Percentiles rank a stretch among this genome's conserved stretches.
phyloP scores from a whole-genome alignment of 2,888 invertebrate genomes.

The Caenorhabditis virilis region DNA sequence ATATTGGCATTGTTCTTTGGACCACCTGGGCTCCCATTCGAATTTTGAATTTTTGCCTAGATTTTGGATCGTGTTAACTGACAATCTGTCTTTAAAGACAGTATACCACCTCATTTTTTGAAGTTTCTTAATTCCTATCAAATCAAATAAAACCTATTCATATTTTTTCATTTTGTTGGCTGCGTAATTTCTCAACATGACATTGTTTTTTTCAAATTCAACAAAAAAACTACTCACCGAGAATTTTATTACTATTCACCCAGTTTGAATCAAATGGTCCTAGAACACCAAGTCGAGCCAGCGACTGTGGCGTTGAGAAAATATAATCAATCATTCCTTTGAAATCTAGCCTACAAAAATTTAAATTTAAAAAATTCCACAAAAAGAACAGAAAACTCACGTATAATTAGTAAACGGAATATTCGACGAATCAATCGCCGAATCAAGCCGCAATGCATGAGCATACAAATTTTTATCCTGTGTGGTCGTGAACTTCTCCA shows the following conservation, averaged over 20 bases:
- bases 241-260: slow-evolving; percentile 88
- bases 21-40: too few relatives aligned
- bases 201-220: neutral
- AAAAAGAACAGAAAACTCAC: slow-evolving; percentile 73
- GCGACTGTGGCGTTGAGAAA: slow-evolving; percentile 92
- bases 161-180: neutral
- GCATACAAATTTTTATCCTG: slow-evolving; percentile 74
- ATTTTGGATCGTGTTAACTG: too few relatives aligned
- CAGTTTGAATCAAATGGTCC: slow-evolving; percentile 92
- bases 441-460: slow-evolving; percentile 92
- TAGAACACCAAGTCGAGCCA: slow-evolving; percentile 86
- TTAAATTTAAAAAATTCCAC: neutral
- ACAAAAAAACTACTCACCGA: slow-evolving; percentile 73
- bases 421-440: slow-evolving; percentile 90
- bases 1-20: too few relatives aligned
- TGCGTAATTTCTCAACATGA: neutral
- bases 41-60: too few relatives aligned
- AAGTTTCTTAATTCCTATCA: too few relatives aligned
- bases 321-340: slow-evolving; percentile 99
- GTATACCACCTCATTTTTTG: neutral
- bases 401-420: slow-evolving; percentile 99
- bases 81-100: neutral
- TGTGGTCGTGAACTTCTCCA: slow-evolving; percentile 51
- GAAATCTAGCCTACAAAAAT: slow-evolving; percentile 84
- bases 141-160: neutral